Percentiles rank a stretch among this genome's conserved stretches.
Conservation (phyloP, 2,888 invertebrate species). For the Epistrophella euchroma region DNA sequence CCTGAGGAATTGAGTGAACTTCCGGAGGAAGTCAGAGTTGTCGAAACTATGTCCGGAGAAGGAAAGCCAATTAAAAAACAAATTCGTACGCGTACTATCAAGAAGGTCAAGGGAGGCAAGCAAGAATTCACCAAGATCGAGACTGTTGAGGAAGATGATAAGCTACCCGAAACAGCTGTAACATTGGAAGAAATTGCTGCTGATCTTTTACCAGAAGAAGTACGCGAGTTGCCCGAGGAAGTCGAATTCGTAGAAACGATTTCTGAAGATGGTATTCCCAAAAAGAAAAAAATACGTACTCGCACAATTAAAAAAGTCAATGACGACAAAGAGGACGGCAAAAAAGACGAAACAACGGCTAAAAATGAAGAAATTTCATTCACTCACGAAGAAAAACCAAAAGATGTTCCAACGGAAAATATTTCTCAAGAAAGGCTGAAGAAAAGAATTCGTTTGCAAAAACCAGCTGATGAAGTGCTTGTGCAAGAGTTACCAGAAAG, state of each 20-base stretch:
- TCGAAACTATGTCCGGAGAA: conserved; percentile 31
- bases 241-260: conserved; percentile 76
- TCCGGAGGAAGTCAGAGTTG: conserved; percentile 35
- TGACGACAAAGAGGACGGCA: conserved; percentile 82
- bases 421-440: conserved; percentile 77
- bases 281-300: conserved; percentile 80
- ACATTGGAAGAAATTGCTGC: conserved; percentile 27
- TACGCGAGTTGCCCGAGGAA: conserved; percentile 78
- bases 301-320: conserved; percentile 81
- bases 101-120: conserved; percentile 29
- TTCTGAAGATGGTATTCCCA: conserved; percentile 76
- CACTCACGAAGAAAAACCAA: conserved; percentile 76
- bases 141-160: conserved; percentile 40
- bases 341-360: conserved; percentile 81
- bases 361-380: conserved; percentile 78
- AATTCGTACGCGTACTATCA: conserved; percentile 35
- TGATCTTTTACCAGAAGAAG: conserved; percentile 57
- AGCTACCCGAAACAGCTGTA: conserved; percentile 22
- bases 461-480: conserved; percentile 79
- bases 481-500: conserved; percentile 82
- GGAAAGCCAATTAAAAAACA: conserved; percentile 36
- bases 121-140: conserved; percentile 45
- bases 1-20: conserved; percentile 30
- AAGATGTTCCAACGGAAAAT: conserved; percentile 60
- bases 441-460: conserved; percentile 78